Base-by-base conservation (phyloP, 2,113 vertebrate species). In the Oryzias javanicus region DNA sequence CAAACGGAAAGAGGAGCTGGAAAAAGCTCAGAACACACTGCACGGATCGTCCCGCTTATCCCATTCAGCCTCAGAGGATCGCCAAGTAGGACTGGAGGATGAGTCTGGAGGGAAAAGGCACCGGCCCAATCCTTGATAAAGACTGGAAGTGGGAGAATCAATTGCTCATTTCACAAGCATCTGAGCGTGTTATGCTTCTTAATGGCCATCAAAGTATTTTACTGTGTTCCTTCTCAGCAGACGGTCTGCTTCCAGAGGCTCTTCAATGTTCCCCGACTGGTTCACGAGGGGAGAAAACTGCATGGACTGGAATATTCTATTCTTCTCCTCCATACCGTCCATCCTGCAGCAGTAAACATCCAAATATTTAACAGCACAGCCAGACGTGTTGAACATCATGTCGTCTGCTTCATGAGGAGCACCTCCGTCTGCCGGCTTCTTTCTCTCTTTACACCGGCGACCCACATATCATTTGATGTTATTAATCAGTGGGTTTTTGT, bases 401-500 rank as follows among this genome's bases (percentile, higher is more conserved):
- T 47, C 35, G 14, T 42, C 22, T 47, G 5, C 1, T 29, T 20
- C 54, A 41, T 2, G 5, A 56, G 61, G 49, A 57, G 50, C 4
- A 62, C 27, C 45, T 27, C 19, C 45, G 48, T 58, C 49, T 41
- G 58, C 35, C 47, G 8, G 25, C 3, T 55, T 66, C 60, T 20
- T 49, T 49, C 47, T 15, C 29, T 40, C 49, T 63, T 24, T 59
- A 19, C 51, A 45, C 42, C 2, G 16, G 2, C 70, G 75, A 77
- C 72, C 72, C 67, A 81, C 19, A 76, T 81, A 58, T 65, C 5
- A 4, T 72, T 72, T 63, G 64, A 64, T 73, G 45, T 71, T 52
- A 55, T 64, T 78, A 60, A 68, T 73, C 66, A 42, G 63, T 67
- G 63, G 48, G 46, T 72, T 80, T 74, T 40, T 20, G 3, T 83